Evolutionary conservation across 2,797 vertebrate species (phyloP).

Genomic region (Pampus argenteus): DNA sequence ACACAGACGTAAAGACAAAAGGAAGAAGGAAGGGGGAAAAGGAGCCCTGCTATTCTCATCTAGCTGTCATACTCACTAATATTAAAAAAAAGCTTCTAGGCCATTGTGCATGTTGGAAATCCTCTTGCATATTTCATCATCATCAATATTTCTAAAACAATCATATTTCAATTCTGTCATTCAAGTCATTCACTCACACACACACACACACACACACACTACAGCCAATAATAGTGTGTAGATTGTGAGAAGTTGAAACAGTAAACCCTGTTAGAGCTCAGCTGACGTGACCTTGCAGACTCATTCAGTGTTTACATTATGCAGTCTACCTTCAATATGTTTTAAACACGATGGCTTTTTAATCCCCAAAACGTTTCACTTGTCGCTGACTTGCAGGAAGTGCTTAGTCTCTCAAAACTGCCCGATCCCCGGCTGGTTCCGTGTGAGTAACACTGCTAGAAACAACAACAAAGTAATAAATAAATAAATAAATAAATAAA

Average conservation of each 20-base stretch:
- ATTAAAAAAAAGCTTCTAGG: too few relatives aligned
- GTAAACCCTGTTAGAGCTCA: neutral
- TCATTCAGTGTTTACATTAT: slow-evolving; percentile 22
- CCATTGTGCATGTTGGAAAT: too few relatives aligned
- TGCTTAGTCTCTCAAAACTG: neutral
- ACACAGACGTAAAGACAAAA: too few relatives aligned
- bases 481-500: too few relatives aligned
- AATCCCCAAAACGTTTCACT: neutral
- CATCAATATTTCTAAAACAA: too few relatives aligned
- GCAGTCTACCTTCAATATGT: neutral
- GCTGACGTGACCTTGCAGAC: slow-evolving; percentile 38
- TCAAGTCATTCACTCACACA: too few relatives aligned
- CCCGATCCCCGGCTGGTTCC: neutral
- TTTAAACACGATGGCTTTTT: neutral
- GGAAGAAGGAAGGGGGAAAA: too few relatives aligned
- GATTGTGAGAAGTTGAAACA: slow-evolving; percentile 11
- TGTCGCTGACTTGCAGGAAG: neutral
- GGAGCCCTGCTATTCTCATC: too few relatives aligned
- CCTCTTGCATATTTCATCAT: too few relatives aligned
- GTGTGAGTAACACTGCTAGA: neutral
- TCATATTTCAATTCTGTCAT: too few relatives aligned
- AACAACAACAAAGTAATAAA: too few relatives aligned
- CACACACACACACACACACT: neutral
- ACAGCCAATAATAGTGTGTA: slow-evolving; percentile 30
- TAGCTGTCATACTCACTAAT: too few relatives aligned